Percentiles rank a stretch among this genome's conserved stretches.
Conservation (phyloP, 2,797 vertebrate species). For the Scarus forsteni region DNA sequence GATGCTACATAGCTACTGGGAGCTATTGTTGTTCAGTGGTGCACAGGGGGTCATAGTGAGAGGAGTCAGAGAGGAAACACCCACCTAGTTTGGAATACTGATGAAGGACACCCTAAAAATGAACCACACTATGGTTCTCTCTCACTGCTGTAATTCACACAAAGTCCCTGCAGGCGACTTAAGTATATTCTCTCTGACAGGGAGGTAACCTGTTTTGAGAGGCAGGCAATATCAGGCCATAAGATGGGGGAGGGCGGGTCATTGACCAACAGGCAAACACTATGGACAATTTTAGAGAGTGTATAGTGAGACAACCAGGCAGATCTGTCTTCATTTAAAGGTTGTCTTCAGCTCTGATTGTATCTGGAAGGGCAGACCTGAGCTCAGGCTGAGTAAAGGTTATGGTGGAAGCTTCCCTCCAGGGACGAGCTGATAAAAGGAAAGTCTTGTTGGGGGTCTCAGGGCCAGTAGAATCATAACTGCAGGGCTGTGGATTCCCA, state of each 20-base stretch:
- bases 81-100: slow-evolving; percentile 55
- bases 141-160: slow-evolving; percentile 32
- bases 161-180: slow-evolving; percentile 40
- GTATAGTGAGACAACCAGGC: slow-evolving; percentile 48
- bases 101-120: slow-evolving; percentile 48
- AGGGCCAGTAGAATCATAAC: slow-evolving; percentile 38
- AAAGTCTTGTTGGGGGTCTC: slow-evolving; percentile 65
- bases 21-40: slow-evolving; percentile 46
- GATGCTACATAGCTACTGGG: slow-evolving; percentile 13
- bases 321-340: slow-evolving; percentile 77
- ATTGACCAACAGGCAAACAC: slow-evolving; percentile 40
- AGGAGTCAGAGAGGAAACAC: slow-evolving; percentile 20
- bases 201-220: slow-evolving; percentile 59
- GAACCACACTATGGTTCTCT: slow-evolving; percentile 21
- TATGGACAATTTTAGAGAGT: slow-evolving; percentile 58
- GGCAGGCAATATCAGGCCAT: slow-evolving; percentile 65
- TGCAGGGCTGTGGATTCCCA: slow-evolving; percentile 31
- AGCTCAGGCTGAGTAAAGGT: slow-evolving; percentile 58
- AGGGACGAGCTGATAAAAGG: slow-evolving; percentile 65
- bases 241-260: slow-evolving; percentile 13
- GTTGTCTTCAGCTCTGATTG: slow-evolving; percentile 72
- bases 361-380: slow-evolving; percentile 59
- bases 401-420: slow-evolving; percentile 47
- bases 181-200: slow-evolving; percentile 45
- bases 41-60: slow-evolving; percentile 44